These are phyloP conservation scores for Lutjanus argentimaculatus DNA, from an alignment of 2,797 vertebrate species.

Conservation along the genomic window DNA sequence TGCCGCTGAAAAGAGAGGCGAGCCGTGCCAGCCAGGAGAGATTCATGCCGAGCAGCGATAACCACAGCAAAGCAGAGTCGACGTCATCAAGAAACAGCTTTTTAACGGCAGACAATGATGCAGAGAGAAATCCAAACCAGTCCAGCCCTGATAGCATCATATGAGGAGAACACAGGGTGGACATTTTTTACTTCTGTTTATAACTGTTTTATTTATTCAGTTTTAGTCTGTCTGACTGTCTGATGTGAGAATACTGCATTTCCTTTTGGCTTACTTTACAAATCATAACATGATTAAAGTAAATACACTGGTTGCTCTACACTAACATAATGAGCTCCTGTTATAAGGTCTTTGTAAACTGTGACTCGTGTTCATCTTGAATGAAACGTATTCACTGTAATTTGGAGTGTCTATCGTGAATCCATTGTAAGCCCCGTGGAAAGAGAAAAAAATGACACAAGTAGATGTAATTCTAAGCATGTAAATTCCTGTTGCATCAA, in stretches of 20 bases:
- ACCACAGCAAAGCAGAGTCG: slow-evolving; percentile 40
- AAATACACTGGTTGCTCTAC: neutral
- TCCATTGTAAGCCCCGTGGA: neutral
- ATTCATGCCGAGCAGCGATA: slow-evolving; percentile 37
- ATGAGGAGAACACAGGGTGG: slow-evolving; percentile 23
- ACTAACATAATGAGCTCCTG: neutral
- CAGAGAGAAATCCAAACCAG: slow-evolving; percentile 26
- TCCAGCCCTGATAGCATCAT: slow-evolving; percentile 49
- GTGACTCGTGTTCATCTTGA: slow-evolving; percentile 23
- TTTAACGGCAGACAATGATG: slow-evolving; percentile 28
- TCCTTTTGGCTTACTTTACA: neutral
- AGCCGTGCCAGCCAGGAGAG: slow-evolving; percentile 54
- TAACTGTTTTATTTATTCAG: slow-evolving; percentile 23
- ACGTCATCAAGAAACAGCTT: slow-evolving; percentile 42
- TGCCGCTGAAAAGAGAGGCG: slow-evolving; percentile 69
- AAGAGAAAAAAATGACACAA: neutral
- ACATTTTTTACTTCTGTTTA: neutral
- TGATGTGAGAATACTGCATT: slow-evolving; percentile 1
- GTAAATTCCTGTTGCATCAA: neutral
- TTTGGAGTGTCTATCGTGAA: neutral
- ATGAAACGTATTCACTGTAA: slow-evolving; percentile 27
- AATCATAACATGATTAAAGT: slow-evolving; percentile 8
- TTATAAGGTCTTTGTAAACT: slow-evolving; percentile 16
- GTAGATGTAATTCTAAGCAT: neutral
- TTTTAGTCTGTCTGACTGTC: slow-evolving; percentile 33